Conservation (phyloP, 64 coral and sea anemone genomes). For the Trachythela sp. region DNA sequence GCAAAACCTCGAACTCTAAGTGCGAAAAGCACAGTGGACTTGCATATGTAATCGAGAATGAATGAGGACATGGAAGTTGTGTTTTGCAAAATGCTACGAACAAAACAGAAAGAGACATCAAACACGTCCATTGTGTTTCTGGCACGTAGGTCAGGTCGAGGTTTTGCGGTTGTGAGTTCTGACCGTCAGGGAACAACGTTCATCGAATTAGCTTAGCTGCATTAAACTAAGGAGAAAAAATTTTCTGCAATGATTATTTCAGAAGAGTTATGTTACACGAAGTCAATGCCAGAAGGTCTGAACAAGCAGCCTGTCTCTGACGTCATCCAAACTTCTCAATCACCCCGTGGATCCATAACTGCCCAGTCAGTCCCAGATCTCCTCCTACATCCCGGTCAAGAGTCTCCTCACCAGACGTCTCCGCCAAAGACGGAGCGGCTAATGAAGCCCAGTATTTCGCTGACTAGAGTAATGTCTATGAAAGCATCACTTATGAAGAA, state of each 20-base stretch:
- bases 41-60: no score
- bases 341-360: background rate
- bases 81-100: no score
- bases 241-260: background rate
- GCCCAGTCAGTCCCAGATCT: background rate
- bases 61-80: no score
- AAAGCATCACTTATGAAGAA: slow-evolving; percentile 10
- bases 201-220: no score
- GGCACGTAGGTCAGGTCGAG: no score
- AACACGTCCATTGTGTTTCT: no score
- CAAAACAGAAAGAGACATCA: no score
- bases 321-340: background rate
- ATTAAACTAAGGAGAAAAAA: no score
- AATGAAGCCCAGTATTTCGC: background rate
- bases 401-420: background rate
- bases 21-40: no score
- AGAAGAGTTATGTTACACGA: background rate
- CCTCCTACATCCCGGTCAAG: background rate
- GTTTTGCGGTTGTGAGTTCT: no score
- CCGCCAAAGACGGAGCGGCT: background rate
- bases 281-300: background rate
- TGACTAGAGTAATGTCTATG: background rate
- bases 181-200: no score
- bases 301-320: background rate
- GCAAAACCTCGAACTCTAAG: no score